Conservation (phyloP, 2,797 vertebrate genomes). For the Esox lucius region DNA sequence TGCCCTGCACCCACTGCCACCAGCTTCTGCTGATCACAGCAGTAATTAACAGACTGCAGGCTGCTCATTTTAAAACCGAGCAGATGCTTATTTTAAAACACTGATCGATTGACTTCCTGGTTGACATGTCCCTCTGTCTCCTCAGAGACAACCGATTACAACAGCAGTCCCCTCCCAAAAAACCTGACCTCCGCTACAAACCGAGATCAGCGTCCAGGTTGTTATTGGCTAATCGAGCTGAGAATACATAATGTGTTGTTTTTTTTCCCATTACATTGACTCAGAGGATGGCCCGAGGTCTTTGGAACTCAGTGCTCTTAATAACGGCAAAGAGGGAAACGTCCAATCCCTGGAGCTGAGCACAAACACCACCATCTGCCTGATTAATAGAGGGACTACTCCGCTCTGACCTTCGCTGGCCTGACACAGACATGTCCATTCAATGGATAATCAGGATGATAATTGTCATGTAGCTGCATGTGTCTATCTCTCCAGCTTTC, state of each 20-base stretch:
- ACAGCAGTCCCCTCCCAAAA: background rate
- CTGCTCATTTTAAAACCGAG: constrained; percentile 10
- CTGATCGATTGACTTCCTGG: constrained; percentile 8
- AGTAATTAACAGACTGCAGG: constrained; percentile 6
- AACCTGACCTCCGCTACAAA: background rate
- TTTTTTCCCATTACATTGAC: background rate
- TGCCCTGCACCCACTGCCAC: no score
- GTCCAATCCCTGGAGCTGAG: background rate
- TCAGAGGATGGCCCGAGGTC: background rate
- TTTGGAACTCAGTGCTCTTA: constrained; percentile 4
- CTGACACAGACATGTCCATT: background rate
- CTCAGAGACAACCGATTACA: background rate
- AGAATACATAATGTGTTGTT: background rate
- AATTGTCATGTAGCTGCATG: background rate
- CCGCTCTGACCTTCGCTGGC: background rate
- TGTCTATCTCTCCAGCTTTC: background rate
- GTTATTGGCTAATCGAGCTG: background rate
- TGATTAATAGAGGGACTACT: background rate
- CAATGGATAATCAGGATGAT: background rate
- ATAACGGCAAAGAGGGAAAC: background rate
- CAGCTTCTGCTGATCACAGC: background rate
- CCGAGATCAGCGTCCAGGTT: background rate
- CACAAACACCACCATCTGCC: background rate
- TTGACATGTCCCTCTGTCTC: background rate
- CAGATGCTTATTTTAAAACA: constrained; percentile 31